Evolutionary conservation across 92 coral and sea anemone genomes (phyloP), one percentile per base, ranked within the genome.

Genomic region (Palythoa grandis): DNA sequence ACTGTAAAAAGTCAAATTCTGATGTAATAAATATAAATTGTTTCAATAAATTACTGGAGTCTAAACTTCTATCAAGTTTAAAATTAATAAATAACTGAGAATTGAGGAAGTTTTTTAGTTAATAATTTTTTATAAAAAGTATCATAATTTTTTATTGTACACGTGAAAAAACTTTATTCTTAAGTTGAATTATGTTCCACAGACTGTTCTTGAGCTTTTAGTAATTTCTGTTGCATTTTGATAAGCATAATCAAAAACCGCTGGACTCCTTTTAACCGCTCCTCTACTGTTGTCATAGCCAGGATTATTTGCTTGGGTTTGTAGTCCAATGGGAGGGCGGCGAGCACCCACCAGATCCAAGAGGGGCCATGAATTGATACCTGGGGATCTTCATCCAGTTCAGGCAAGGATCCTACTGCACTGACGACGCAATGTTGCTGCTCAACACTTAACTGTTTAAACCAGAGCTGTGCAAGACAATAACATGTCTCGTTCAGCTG

Each of bases 281-380:
- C 98, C 22, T 82, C 78, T 5, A 91, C 86, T 4, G 98, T 94
- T 3, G 92, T 89, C 98, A 94, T 96, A 6, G 98, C 92, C 35
- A 96, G 87, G 56, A 96, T 92, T 38, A 94, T 94, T 35, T 89
- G 92, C 65, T 96, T 96, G 58, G 95, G 93, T 71, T 91, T 92
- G 78, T 86, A 86, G 52, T 89, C 91, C 52, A 96, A 86, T 7
- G 98, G 98, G 11, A 94, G 82, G 2, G 98, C 98, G 2, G 94
- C 95, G 17, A 96, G 86, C 4, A 86, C 90, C 98, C 98, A 96
- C 98, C 98, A 96, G 14, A 94, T 61, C 98, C 98, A 96, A 11
- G 82, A 78, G 2, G 96, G 96, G 0, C 98, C 94, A 82, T 94
- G 79, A 16, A 50, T n/a, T 3, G 47, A 57, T 0, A 79, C 52